Evolutionary conservation across 1,140 invertebrate genomes (phyloP).

Genomic region (Monomorium pharaonis): DNA sequence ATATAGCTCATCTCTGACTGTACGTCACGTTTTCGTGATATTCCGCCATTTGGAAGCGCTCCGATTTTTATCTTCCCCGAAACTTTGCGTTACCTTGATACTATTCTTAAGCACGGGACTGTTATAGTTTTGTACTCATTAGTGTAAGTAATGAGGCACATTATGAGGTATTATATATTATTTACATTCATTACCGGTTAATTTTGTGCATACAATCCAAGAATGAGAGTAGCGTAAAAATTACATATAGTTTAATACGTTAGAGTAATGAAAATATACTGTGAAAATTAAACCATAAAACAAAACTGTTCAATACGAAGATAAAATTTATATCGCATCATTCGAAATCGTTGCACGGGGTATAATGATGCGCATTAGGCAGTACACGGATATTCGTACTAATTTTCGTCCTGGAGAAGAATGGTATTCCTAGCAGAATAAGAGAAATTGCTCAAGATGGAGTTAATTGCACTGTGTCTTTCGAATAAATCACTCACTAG

Average conservation of each 20-base stretch:
- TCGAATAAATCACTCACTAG: slow-evolving; percentile 44
- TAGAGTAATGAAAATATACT: neutral
- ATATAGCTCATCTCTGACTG: slow-evolving; percentile 19
- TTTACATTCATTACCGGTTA: neutral
- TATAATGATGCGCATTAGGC: neutral
- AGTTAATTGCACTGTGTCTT: slow-evolving; percentile 29
- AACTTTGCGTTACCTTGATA: slow-evolving; percentile 47
- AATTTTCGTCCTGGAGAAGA: neutral
- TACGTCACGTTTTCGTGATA: slow-evolving; percentile 53
- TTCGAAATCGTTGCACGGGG: neutral
- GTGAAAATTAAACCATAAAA: neutral
- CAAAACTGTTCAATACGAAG: neutral
- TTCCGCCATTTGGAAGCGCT: slow-evolving; percentile 28
- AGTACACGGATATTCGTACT: neutral
- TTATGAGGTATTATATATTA: neutral
- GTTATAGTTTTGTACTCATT: slow-evolving; percentile 1
- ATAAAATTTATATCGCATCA: neutral
- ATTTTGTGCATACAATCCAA: neutral
- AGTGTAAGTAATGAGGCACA: slow-evolving; percentile 4
- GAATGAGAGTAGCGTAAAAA: neutral
- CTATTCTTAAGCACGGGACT: slow-evolving; percentile 37
- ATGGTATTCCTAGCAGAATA: slow-evolving; percentile 6
- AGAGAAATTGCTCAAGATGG: slow-evolving; percentile 51
- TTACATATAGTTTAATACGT: neutral
- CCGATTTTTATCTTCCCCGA: slow-evolving; percentile 44